phyloP scores from a whole-genome alignment of 2,888 invertebrate species.

The Amphipyra berbera region DNA sequence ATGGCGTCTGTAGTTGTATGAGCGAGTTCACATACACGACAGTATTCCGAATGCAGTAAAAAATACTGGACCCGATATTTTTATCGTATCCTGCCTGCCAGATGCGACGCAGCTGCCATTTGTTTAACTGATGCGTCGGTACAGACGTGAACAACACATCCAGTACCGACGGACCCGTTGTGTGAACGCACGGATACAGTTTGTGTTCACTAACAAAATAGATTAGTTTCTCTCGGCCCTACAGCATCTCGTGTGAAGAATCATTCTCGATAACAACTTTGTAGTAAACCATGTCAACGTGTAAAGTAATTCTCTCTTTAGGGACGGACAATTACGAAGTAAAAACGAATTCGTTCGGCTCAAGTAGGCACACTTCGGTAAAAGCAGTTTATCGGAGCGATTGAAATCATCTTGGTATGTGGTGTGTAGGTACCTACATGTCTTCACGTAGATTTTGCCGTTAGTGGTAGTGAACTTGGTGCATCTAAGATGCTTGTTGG shows the following conservation, averaged over 20 bases:
- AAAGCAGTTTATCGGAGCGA: constrained; percentile 17
- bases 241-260: constrained; percentile 10
- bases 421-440: constrained; percentile 6
- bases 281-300: constrained; percentile 21
- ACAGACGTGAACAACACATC: too few relatives aligned
- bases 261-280: constrained; percentile 16
- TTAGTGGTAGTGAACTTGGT: constrained; percentile 27
- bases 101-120: too few relatives aligned
- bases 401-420: constrained; percentile 5
- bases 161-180: too few relatives aligned
- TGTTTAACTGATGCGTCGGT: too few relatives aligned
- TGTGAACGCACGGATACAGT: too few relatives aligned
- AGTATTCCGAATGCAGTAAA: too few relatives aligned
- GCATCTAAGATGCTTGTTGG: neutral
- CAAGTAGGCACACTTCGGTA: constrained; percentile 10
- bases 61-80: too few relatives aligned
- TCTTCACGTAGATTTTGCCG: constrained; percentile 33
- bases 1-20: too few relatives aligned
- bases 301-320: constrained; percentile 17
- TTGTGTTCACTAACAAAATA: neutral
- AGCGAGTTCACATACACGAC: too few relatives aligned
- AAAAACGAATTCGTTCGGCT: constrained; percentile 14
- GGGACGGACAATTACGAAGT: constrained; percentile 13
- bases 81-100: too few relatives aligned
- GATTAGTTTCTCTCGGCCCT: constrained; percentile 17